Base-by-base conservation (phyloP, 30 jellyfish, hydroid and myxozoan genomes). In the Aurelia aurita complex sp. Pacific region DNA sequence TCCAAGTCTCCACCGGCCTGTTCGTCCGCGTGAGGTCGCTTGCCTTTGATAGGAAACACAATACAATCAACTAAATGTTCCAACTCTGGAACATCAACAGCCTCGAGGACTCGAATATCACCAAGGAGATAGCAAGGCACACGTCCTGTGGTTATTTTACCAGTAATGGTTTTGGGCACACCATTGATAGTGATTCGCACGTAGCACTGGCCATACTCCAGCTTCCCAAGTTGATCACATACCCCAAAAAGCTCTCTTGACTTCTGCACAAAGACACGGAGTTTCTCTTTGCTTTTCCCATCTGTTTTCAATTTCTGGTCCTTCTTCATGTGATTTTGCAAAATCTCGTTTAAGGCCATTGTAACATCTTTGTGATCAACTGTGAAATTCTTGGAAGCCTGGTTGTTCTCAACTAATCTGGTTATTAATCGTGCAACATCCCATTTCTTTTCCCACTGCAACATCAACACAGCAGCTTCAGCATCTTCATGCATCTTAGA, bases 1-100 rank as follows among this genome's bases (percentile, higher is more conserved):
- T 76, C 86, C 18, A 76, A 34, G 68, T 76, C 86, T 1, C 86
- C 86, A 40, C 86, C 86, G 14, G 86, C 81, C 75, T 76, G 86
- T 15, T 76, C 86, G 46, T 76, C 86, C 29, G 86, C 86, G 60
- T 76, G 86, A 8, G 86, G 86, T 6, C 86, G 23, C 36, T 23
- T 19, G 35, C 80, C 86, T 17, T 46, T 16, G 2, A 62, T 59
- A 16, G 86, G 86, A 60, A 76, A 76, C 7, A 76, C 86, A 19
- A 76, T 62, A n/a, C 86, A 76, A 29, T 76, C 86, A 59, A 76
- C 86, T 2, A 76, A 52, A 76, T 76, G 86, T 32, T 29, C 46
- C 33, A 76, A 33, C 18, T 53, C 86, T n/a, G 86, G 86, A 15
- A 76, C 42, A 33, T 76, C 80, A n/a, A 76, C 80, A 9, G 86